Evolutionary conservation across 1,140 invertebrate genomes (phyloP).

Genomic region (Rhizoglyphus robini): DNA sequence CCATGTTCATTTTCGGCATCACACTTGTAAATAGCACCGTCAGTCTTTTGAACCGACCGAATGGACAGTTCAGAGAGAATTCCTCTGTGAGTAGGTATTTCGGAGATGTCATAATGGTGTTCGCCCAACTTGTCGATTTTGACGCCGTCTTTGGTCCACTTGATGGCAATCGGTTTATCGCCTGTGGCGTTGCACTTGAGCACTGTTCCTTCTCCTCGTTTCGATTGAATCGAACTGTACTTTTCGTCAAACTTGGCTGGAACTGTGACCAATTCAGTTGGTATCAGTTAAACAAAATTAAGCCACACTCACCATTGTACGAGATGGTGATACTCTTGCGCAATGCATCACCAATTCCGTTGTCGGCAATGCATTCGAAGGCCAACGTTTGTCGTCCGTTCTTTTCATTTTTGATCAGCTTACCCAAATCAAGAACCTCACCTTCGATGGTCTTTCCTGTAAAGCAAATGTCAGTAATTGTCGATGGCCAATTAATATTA

Average conservation of each 20-base stretch:
- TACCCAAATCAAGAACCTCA: slow-evolving; percentile 17
- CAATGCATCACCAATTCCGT: slow-evolving; percentile 20
- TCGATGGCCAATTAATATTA: slow-evolving; percentile 10
- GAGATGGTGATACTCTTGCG: slow-evolving; percentile 17
- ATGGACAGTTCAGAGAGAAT: slow-evolving; percentile 50
- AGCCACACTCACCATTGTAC: slow-evolving; percentile 13
- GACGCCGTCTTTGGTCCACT: slow-evolving; percentile 47
- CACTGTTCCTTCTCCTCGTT: slow-evolving; percentile 74
- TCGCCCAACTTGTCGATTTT: slow-evolving; percentile 8
- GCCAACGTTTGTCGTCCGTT: slow-evolving; percentile 7
- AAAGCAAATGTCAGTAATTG: too few relatives aligned
- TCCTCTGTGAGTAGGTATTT: slow-evolving; percentile 24
- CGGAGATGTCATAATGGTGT: slow-evolving; percentile 28
- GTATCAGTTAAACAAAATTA: not conserved
- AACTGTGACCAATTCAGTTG: slow-evolving; percentile 39
- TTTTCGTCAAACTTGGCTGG: slow-evolving; percentile 87
- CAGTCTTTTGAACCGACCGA: slow-evolving; percentile 64
- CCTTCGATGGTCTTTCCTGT: slow-evolving; percentile 8
- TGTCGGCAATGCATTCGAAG: slow-evolving; percentile 21
- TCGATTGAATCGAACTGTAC: slow-evolving; percentile 71
- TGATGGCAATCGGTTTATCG: slow-evolving; percentile 85
- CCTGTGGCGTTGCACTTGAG: slow-evolving; percentile 89
- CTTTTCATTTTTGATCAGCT: slow-evolving; percentile 12
- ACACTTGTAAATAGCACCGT: slow-evolving; percentile 77
- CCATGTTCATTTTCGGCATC: slow-evolving; percentile 73